Evolutionary conservation across 2,113 vertebrate genomes (phyloP).

Genomic region (Pleuronectes platessa): DNA sequence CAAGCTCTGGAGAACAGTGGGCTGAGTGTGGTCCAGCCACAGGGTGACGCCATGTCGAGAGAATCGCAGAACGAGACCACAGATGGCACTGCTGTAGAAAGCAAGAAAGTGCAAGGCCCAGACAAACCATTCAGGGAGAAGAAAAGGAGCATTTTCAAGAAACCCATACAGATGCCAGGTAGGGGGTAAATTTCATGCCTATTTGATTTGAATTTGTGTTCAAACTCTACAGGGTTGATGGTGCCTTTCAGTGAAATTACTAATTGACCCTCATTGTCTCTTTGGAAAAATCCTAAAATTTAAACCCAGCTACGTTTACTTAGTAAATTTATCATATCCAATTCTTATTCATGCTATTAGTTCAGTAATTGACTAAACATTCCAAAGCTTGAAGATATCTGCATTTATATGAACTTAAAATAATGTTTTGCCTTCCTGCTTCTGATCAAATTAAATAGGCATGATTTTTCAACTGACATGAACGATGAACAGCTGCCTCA

Average conservation of each 20-base stretch:
- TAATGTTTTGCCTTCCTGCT: too few species aligned
- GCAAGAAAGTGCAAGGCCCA: constrained; percentile 80
- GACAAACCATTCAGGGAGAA: constrained; percentile 89
- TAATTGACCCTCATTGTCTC: background rate
- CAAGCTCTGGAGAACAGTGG: constrained; percentile 99
- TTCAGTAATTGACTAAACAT: too few species aligned
- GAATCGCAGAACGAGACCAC: constrained; percentile 72
- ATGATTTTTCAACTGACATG: too few species aligned
- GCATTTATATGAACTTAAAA: too few species aligned
- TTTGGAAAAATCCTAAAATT: background rate
- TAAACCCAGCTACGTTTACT: background rate
- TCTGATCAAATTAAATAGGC: too few species aligned
- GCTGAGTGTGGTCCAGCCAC: constrained; percentile 87
- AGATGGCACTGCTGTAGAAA: constrained; percentile 54
- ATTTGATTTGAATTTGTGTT: background rate
- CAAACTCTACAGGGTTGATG: background rate
- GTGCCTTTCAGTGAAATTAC: background rate
- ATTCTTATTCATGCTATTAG: too few species aligned
- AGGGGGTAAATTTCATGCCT: constrained; percentile 36
- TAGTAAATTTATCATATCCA: background rate
- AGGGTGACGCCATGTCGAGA: constrained; percentile 79
- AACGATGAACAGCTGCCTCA: background rate
- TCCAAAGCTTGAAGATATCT: too few species aligned
- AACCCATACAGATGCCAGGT: constrained; percentile 94
- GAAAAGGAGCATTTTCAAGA: constrained; percentile 93